Base-by-base conservation (phyloP, 2,797 vertebrate species). In the Okamejei kenojei region DNA sequence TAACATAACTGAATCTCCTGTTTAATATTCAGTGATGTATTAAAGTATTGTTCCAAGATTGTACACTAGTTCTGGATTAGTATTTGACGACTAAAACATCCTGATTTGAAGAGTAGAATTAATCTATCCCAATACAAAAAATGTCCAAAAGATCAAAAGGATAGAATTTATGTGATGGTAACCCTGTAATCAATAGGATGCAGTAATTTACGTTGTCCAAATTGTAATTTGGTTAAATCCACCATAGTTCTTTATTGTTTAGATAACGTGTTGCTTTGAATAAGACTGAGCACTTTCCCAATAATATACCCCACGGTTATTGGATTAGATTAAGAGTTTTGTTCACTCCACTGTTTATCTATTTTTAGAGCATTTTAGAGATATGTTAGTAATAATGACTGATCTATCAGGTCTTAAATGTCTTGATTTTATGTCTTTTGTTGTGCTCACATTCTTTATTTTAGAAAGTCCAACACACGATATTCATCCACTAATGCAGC, bases 351-450 rank as follows among this genome's bases (percentile, higher is more conserved):
- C 58, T 61, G 81, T 84, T 84, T 58, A 45, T 82, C 11, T 1
- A 26, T 63, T 86, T 86, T 86, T 86, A 63, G 63, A 86, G 29
- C 45, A 63, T 10, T 86, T 68, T 86, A 29, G 82, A 86, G n/a
- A 61, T 29, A 32, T 86, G 15, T 86, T 54, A n/a, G 45, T 3
- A 61, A 29, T 13, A 13, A 58, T 32, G 58, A 86, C 61, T 63
- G 58, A 86, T 86, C 7, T 86, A 13, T 86, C 26, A 63, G n/a
- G 10, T 61, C 4, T 0, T 13, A n/a, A 4, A 5, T 63, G 54
- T 81, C 38, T 17, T 38, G 7, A 45, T 81, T 81, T 23, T 21
- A 11, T 38, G 38, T 17, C 19, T 82, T 54, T 29, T 76, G 74
- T 82, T 82, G 11, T 35, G 29, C 68, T 90, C 32, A 15, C 61